These are phyloP conservation scores for Callipepla californica DNA, from an alignment of 2,113 vertebrate genomes.

Conservation along the genomic window DNA sequence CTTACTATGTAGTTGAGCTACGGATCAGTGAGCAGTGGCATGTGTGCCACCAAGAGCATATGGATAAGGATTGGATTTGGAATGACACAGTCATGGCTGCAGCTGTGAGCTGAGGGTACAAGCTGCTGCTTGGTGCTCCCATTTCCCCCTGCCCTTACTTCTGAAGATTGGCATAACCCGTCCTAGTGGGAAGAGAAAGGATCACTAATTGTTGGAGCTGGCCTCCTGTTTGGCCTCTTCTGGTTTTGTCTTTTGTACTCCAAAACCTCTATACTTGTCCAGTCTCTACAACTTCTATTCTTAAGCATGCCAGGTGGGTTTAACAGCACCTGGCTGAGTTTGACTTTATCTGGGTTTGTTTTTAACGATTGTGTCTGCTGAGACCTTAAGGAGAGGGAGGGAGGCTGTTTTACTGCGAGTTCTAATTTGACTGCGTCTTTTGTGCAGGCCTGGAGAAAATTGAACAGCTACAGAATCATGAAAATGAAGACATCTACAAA, in stretches of 20 bases:
- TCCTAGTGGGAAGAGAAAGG: neutral
- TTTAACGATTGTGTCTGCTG: neutral
- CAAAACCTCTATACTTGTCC: neutral
- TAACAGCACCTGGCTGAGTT: neutral
- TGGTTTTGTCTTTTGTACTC: neutral
- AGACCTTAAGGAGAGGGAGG: neutral
- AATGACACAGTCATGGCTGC: neutral
- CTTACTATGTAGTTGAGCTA: neutral
- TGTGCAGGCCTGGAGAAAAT: slow-evolving; percentile 95
- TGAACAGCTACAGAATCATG: slow-evolving; percentile 98
- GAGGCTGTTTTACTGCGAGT: neutral
- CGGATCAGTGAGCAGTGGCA: neutral
- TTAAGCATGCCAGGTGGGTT: neutral
- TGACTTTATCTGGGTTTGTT: neutral
- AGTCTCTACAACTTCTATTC: neutral
- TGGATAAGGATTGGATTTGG: neutral
- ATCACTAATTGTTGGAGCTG: neutral
- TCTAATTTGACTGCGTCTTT: neutral
- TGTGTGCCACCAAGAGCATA: neutral
- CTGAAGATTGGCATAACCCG: neutral
- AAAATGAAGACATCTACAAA: slow-evolving; percentile 99
- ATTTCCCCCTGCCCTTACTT: accelerated
- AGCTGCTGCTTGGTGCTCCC: neutral
- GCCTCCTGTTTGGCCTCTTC: neutral
- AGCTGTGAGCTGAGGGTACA: neutral